Base-by-base conservation (phyloP, 2,113 vertebrate species). In the Lampris incognitus region DNA sequence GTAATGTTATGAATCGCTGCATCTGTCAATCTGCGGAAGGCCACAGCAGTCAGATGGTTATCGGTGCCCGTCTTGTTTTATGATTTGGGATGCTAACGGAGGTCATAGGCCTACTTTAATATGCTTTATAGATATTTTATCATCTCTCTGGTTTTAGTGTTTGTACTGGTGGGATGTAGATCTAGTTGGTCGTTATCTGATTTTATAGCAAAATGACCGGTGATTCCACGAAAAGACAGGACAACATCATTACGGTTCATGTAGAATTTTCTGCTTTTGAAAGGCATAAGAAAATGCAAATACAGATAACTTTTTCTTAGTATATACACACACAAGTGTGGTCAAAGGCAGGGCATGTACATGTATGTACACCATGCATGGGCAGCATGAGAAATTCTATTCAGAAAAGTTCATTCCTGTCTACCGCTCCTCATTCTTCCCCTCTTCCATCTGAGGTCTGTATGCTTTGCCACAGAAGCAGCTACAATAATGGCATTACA, bases 11-110 rank as follows among this genome's bases (percentile, higher is more conserved):
- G 74, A 56, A 88, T 86, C 76, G 56, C 41, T 52, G 61, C 80
- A 78, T 87, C 83, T 86, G 86, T 76, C 69, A 67, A 62, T 82
- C 73, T 70, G 38, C 38, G 0, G 13, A 9, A 50, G 69, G 24
- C 24, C 24, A 24, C 24, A 24, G 0, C 49, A 59, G 49, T 68
- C 75, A 61, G 44, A 50, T 74, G 55, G 44, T 38, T 46, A 46
- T 2, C 7, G 37, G 40, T 24, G 69, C 57, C 71, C 13, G 51
- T 50, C 55, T 54, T 38, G 60, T 24, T 24, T 24, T 24, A 24
- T 24, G 55, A 50, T 64, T n/a, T 5, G 56, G 52, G 57, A 46
- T 57, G 24, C 60, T 59, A 79, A 62, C 59, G 69, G 81, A 46
- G 69, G 75, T 38, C 42, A 9, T 56, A 72, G 82, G 36, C 63